Conservation (phyloP, 1,140 invertebrate species). For the Hylyphantes graminicola region DNA sequence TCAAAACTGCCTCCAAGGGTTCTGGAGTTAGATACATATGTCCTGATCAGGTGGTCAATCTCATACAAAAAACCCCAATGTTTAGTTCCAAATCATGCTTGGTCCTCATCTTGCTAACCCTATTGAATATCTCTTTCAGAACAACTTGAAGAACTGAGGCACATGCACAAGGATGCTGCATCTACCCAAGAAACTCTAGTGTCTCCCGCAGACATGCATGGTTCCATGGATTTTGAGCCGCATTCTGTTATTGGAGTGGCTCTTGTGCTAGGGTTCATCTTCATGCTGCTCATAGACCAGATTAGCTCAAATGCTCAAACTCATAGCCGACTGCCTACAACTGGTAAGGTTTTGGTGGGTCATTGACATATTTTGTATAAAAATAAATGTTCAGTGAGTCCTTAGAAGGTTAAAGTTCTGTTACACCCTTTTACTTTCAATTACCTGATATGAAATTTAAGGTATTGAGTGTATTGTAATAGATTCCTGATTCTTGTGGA, state of each 20-base stretch:
- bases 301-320: conserved; percentile 39
- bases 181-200: conserved; percentile 35
- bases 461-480: too few species aligned
- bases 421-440: too few species aligned
- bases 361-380: too few species aligned
- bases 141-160: conserved; percentile 38
- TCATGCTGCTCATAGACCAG: conserved; percentile 97
- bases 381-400: too few species aligned
- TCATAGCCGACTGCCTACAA: conserved; percentile 8
- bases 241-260: conserved; percentile 79
- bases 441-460: too few species aligned
- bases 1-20: conserved; percentile 29
- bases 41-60: too few species aligned
- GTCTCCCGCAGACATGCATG: conserved; percentile 22
- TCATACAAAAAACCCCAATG: background rate
- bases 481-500: too few species aligned
- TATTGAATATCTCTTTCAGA: conserved; percentile 1
- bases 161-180: conserved; percentile 36
- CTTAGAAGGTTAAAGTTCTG: too few species aligned
- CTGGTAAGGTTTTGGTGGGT: conserved; percentile 18
- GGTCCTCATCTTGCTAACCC: background rate
- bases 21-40: too few species aligned
- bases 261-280: conserved; percentile 90
- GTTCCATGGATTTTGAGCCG: conserved; percentile 66
- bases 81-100: background rate